These are phyloP conservation scores for Liparis tanakae DNA, from an alignment of 2,797 vertebrate genomes.

Conservation along the genomic window DNA sequence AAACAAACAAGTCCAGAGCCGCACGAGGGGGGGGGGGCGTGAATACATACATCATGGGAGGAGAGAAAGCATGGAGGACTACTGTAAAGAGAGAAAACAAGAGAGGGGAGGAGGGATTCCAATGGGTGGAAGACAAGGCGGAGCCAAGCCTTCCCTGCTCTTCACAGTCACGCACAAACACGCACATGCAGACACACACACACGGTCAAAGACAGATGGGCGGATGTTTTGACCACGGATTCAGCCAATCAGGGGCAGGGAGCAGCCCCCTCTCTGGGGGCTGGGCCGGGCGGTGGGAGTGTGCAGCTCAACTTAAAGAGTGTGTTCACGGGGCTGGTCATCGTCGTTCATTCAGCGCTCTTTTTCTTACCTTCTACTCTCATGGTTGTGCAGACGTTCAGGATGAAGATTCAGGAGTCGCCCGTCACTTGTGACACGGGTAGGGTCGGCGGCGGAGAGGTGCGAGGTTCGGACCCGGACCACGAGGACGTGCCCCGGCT, in stretches of 20 bases:
- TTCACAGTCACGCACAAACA: background rate
- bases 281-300: constrained; percentile 67
- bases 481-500: constrained; percentile 88
- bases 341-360: constrained; percentile 67
- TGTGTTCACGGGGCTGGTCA: constrained; percentile 58
- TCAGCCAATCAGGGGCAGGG: constrained; percentile 74
- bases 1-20: constrained; percentile 77
- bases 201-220: constrained; percentile 72
- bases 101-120: constrained; percentile 35
- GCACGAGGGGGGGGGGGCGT: constrained; percentile 70
- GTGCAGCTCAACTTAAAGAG: constrained; percentile 79
- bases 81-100: constrained; percentile 39
- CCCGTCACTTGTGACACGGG: constrained; percentile 83
- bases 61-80: constrained; percentile 63
- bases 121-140: constrained; percentile 38
- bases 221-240: constrained; percentile 71
- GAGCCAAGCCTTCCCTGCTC: constrained; percentile 36
- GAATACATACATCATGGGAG: constrained; percentile 38
- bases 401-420: constrained; percentile 97
- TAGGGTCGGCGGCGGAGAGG: constrained; percentile 62
- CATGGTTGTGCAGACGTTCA: constrained; percentile 85
- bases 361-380: constrained; percentile 57
- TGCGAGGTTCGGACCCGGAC: constrained; percentile 82
- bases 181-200: background rate
- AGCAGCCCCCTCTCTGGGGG: constrained; percentile 67